These are phyloP conservation scores for Boulengeromyrus knoepffleri DNA, from an alignment of 2,113 vertebrate genomes.

Conservation along the genomic window DNA sequence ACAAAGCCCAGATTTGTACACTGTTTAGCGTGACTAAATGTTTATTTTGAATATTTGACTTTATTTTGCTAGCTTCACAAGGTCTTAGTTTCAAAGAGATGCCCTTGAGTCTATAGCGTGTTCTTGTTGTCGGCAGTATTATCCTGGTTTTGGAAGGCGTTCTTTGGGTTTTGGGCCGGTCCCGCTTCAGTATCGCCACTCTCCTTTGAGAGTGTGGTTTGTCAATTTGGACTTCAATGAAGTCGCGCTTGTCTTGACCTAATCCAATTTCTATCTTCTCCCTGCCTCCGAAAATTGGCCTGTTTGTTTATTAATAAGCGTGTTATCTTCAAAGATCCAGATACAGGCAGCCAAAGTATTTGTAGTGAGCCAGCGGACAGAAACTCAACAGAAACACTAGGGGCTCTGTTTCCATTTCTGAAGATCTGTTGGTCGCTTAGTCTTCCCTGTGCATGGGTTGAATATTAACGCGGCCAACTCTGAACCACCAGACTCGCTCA, in stretches of 20 bases:
- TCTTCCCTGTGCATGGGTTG: slow-evolving; percentile 26
- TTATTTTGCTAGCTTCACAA: background rate
- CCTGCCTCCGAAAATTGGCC: slow-evolving; percentile 60
- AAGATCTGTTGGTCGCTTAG: slow-evolving; percentile 29
- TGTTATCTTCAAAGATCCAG: slow-evolving; percentile 76
- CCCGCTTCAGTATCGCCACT: slow-evolving; percentile 50
- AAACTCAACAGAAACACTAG: slow-evolving; percentile 59
- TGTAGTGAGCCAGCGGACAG: slow-evolving; percentile 48
- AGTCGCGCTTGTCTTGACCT: slow-evolving; percentile 51
- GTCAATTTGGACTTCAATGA: slow-evolving; percentile 59
- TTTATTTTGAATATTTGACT: background rate
- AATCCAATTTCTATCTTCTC: slow-evolving; percentile 56
- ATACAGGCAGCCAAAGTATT: slow-evolving; percentile 50
- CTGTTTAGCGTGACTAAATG: background rate
- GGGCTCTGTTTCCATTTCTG: slow-evolving; percentile 39
- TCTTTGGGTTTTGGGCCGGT: slow-evolving; percentile 37
- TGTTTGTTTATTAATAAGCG: slow-evolving; percentile 70
- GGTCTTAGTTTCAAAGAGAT: background rate
- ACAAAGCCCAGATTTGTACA: background rate
- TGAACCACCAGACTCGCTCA: slow-evolving; percentile 43
- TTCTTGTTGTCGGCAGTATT: slow-evolving; percentile 28
- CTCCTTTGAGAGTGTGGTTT: slow-evolving; percentile 57
- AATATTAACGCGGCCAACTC: slow-evolving; percentile 60
- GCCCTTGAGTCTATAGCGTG: background rate
- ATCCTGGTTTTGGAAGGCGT: slow-evolving; percentile 45